Percentiles rank a stretch among this genome's conserved stretches.
Conservation (phyloP, 1,140 invertebrate genomes). For the Papilio machaon region DNA sequence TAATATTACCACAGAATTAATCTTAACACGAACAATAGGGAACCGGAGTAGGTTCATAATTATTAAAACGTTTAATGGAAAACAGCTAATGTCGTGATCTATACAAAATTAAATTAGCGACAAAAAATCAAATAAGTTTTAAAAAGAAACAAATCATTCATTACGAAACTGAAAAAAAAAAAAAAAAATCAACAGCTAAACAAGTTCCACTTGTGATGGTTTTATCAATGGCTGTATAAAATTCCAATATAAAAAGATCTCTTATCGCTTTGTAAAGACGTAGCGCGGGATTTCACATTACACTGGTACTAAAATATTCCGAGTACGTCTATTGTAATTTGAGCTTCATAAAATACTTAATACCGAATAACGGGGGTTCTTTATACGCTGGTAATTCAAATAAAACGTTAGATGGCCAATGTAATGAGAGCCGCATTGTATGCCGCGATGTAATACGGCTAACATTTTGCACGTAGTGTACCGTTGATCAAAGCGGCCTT, state of each 20-base stretch:
- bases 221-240: constrained; percentile 11
- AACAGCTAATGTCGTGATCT: no score
- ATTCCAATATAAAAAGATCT: constrained; percentile 2
- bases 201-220: constrained; percentile 15
- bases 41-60: no score
- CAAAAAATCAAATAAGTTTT: neutral
- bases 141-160: neutral
- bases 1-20: no score
- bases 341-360: constrained; percentile 13
- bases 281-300: neutral
- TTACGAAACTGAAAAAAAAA: constrained; percentile 1
- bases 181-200: neutral
- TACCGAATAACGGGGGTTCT: neutral
- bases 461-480: neutral
- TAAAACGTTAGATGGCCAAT: neutral
- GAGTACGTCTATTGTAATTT: neutral
- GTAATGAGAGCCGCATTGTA: constrained; percentile 14
- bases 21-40: no score
- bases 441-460: neutral
- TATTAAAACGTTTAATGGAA: no score
- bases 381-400: neutral
- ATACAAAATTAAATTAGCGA: neutral
- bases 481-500: neutral
- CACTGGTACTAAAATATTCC: neutral
- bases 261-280: neutral